A percentile compares a stretch with the other conserved stretches of the same genome.
Evolutionary conservation across 2,888 invertebrate species (phyloP).

Genomic region (Rhorus exstirpatorius): DNA sequence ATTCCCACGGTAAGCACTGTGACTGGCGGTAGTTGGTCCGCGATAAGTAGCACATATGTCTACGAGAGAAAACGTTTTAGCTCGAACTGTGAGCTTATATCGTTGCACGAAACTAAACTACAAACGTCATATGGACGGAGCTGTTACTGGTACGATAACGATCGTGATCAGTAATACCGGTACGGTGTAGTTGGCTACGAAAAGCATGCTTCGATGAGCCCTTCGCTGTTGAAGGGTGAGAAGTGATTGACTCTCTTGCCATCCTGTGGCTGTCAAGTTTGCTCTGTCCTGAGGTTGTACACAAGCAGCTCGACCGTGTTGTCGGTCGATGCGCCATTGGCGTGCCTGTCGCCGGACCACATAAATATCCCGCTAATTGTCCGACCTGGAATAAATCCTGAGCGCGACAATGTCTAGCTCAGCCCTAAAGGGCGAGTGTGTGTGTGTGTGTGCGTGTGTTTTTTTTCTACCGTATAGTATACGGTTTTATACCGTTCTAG

Average conservation of each 20-base stretch:
- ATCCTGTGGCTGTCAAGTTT: constrained; percentile 33
- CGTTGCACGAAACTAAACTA: constrained; percentile 62
- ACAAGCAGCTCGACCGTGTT: constrained; percentile 6
- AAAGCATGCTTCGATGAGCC: constrained; percentile 37
- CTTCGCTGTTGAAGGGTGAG: constrained; percentile 33
- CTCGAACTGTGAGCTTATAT: constrained; percentile 12
- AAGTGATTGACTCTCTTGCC: constrained; percentile 32
- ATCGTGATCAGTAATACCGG: constrained; percentile 54
- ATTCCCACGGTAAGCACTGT: background rate
- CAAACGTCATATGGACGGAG: constrained; percentile 55
- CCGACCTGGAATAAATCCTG: constrained; percentile 81
- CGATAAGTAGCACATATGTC: too few relatives aligned
- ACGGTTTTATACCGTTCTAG: too few relatives aligned
- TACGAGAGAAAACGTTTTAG: background rate
- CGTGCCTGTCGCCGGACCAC: constrained; percentile 74
- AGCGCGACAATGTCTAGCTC: constrained; percentile 77
- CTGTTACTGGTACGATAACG: constrained; percentile 34
- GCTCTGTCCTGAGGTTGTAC: constrained; percentile 8
- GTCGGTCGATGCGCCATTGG: constrained; percentile 67
- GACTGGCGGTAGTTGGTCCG: too few relatives aligned
- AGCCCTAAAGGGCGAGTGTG: constrained; percentile 49
- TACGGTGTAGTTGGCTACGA: constrained; percentile 21
- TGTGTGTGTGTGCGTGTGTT: too few relatives aligned
- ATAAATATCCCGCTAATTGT: constrained; percentile 83
- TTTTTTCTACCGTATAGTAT: constrained; percentile 8